Base-by-base conservation (phyloP, 2,888 invertebrate genomes). In the Balanococcus diminutus region DNA sequence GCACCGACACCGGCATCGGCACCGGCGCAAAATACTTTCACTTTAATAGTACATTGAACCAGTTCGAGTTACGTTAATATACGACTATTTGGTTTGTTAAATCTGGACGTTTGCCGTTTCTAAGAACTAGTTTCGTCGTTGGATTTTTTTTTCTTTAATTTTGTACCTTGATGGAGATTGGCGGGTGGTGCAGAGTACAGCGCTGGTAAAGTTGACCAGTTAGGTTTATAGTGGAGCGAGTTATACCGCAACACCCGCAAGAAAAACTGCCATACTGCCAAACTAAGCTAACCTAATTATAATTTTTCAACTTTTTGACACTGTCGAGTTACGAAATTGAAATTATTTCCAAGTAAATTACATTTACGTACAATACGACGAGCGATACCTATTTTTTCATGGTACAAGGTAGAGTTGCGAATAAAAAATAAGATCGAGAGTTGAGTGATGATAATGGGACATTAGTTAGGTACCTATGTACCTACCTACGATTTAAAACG, bases 201-300 rank as follows among this genome's bases (percentile, higher is more conserved):
- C 0, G 25, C 1, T 4, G 14, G 72, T 72, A 36, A 79, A 79
- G 36, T 79, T 36, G 36, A 79, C 75, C 22, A 36, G 75, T 36
- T 6, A n/a, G n/a, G n/a, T n/a, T n/a, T n/a, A n/a, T n/a, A n/a
- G n/a, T n/a, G n/a, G n/a, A n/a, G 36, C 9, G 75, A 22, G 19
- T 79, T 79, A n/a, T n/a, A 79, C 75, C 75, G 75, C 75, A 79
- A 79, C 75, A 79, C 75, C 75, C 75, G 75, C 75, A 32, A 67
- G 75, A 79, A 79, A 32, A 79, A 36, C 19, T 36, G 75, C 36
- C 36, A 79, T 19, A 32, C 16, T 8, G 11, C 9, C 56, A 6
- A 22, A 56, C 22, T 36, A 19, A 9, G 9, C 19, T 36, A 79
- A 79, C 75, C 75, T 79, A 79, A 8, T 79, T 79, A 36, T 36